These are phyloP conservation scores for Cryptoprocta ferox DNA, from an alignment of 2,797 vertebrate genomes.

Conservation along the genomic window DNA sequence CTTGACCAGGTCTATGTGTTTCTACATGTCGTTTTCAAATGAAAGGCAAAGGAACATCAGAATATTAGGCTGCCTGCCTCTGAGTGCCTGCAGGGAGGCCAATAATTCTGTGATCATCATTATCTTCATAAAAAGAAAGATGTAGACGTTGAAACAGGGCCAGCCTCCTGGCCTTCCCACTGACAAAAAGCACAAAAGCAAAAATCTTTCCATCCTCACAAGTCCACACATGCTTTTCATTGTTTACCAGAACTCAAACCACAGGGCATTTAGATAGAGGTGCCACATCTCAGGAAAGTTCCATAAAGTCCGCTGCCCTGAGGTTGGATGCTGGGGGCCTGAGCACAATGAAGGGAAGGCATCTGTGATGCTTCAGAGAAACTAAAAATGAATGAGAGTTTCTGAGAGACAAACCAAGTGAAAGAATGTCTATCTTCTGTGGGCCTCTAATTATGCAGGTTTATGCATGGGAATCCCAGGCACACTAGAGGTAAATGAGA, in stretches of 20 bases:
- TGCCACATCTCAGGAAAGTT: slow-evolving; percentile 10
- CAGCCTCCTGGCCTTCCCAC: slow-evolving; percentile 24
- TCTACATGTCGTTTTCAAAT: slow-evolving; percentile 32
- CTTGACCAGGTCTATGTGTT: slow-evolving; percentile 45
- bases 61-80: not conserved
- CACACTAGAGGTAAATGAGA: not conserved
- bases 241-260: slow-evolving; percentile 37
- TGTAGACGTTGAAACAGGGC: slow-evolving; percentile 47
- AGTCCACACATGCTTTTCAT: slow-evolving; percentile 30
- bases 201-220: not conserved
- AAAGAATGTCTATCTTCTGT: not conserved
- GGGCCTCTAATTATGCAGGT: slow-evolving; percentile 6
- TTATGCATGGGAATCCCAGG: not conserved
- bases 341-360: not conserved
- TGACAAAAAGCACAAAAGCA: slow-evolving; percentile 45
- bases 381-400: not conserved
- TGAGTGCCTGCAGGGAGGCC: slow-evolving; percentile 46
- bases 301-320: not conserved
- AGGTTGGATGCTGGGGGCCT: not conserved
- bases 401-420: not conserved
- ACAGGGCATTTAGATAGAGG: not conserved
- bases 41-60: not conserved
- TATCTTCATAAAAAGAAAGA: slow-evolving; percentile 70
- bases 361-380: not conserved
- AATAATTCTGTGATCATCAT: slow-evolving; percentile 57